Conservation (phyloP, 2,888 invertebrate species). For the Nowickia ferox region DNA sequence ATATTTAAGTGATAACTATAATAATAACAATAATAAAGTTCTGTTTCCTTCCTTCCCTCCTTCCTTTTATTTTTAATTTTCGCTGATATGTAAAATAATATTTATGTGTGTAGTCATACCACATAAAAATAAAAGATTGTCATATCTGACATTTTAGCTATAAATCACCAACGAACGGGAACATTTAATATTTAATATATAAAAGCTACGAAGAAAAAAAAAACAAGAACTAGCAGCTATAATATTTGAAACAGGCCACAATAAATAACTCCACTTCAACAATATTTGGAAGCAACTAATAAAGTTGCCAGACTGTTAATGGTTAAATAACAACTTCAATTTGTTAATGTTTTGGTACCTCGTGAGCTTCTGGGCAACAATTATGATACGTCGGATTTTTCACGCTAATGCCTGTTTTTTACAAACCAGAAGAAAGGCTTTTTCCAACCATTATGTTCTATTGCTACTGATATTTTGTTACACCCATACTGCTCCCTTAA, state of each 20-base stretch:
- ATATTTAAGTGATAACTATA: conserved; percentile 11
- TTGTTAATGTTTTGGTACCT: neutral
- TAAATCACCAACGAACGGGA: conserved; percentile 77
- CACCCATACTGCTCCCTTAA: too few relatives aligned
- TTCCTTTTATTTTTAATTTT: conserved; percentile 32
- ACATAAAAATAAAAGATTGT: conserved; percentile 74
- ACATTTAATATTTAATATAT: conserved; percentile 56
- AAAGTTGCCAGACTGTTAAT: conserved; percentile 16
- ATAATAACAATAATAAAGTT: conserved; percentile 23
- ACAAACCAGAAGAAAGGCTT: too few relatives aligned
- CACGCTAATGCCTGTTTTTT: too few relatives aligned
- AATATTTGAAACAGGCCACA: conserved; percentile 20
- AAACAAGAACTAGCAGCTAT: conserved; percentile 22
- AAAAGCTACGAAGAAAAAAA: conserved; percentile 15
- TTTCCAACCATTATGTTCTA: too few relatives aligned
- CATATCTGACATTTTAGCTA: conserved; percentile 79
- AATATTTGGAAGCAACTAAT: conserved; percentile 1
- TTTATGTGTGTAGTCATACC: conserved; percentile 63
- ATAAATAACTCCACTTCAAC: neutral
- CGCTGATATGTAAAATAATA: conserved; percentile 63
- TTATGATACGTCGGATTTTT: too few relatives aligned
- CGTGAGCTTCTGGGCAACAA: too few relatives aligned
- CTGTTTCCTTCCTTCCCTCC: conserved; percentile 28
- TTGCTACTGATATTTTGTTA: too few relatives aligned
- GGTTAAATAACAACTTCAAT: neutral